Evolutionary conservation across 2,888 invertebrate genomes (phyloP).

Genomic region (Hyppa rectilinea): DNA sequence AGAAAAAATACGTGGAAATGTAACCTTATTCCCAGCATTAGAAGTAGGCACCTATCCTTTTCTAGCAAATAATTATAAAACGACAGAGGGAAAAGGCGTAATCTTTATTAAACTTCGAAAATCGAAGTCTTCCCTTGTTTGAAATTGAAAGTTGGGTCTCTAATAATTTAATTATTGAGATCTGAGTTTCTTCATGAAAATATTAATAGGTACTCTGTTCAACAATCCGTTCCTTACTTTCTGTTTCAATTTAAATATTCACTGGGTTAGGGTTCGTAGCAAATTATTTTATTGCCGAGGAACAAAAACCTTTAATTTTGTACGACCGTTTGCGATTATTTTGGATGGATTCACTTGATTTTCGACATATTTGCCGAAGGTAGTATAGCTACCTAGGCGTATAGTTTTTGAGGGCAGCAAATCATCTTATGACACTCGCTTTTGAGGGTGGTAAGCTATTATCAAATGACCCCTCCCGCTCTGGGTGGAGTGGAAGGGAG

Average conservation of each 20-base stretch:
- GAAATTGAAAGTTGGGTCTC: constrained; percentile 26
- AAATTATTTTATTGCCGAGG: background rate
- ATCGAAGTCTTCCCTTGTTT: constrained; percentile 28
- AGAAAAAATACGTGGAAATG: too few relatives aligned
- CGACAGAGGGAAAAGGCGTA: too few relatives aligned
- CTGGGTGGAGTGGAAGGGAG: too few relatives aligned
- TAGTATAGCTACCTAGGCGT: too few relatives aligned
- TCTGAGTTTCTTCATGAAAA: constrained; percentile 18
- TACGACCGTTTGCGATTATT: background rate
- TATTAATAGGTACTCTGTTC: constrained; percentile 17
- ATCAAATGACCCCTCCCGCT: too few relatives aligned
- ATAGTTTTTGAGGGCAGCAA: too few relatives aligned
- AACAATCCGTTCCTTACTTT: constrained; percentile 29
- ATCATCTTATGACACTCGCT: too few relatives aligned
- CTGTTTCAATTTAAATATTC: constrained; percentile 24
- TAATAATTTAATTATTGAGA: constrained; percentile 37
- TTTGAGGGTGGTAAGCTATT: too few relatives aligned
- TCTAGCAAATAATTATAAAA: too few relatives aligned
- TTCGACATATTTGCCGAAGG: too few relatives aligned
- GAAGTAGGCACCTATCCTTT: too few relatives aligned
- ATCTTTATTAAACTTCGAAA: constrained; percentile 19
- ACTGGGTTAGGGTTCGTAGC: background rate
- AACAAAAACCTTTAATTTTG: background rate
- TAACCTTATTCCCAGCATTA: too few relatives aligned
- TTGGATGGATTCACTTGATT: background rate